Evolutionary conservation across 2,888 invertebrate genomes (phyloP).

Genomic region (Erebia ligea): DNA sequence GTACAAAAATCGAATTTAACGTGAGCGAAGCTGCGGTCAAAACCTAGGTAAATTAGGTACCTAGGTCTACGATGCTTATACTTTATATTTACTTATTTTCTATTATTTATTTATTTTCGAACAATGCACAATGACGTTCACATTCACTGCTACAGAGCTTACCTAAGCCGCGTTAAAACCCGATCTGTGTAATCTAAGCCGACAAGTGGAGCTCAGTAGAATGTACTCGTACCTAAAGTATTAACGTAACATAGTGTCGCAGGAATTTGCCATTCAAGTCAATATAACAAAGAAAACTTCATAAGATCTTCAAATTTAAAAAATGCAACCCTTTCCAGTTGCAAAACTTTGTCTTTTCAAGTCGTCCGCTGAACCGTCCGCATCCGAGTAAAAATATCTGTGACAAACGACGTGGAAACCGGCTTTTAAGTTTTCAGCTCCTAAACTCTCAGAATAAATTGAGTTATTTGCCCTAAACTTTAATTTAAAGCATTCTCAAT

Average conservation of each 20-base stretch:
- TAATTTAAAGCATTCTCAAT: neutral
- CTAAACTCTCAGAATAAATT: neutral
- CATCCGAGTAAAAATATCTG: neutral
- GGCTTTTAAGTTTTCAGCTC: neutral
- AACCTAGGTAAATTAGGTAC: no score
- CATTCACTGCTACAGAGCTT: neutral
- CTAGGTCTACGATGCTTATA: neutral
- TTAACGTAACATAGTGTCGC: constrained; percentile 9
- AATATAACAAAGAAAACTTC: no score
- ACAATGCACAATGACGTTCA: neutral
- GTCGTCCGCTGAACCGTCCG: neutral
- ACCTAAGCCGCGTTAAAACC: constrained; percentile 6
- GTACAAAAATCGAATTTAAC: no score
- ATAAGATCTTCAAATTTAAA: no score
- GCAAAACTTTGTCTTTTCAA: neutral
- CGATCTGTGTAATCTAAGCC: constrained; percentile 19
- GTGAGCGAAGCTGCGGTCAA: no score
- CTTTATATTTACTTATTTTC: no score
- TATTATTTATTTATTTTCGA: no score
- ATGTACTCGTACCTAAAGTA: constrained; percentile 6
- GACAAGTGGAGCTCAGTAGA: constrained; percentile 22
- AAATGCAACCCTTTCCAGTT: neutral
- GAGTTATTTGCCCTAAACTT: neutral
- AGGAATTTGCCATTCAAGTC: constrained; percentile 19
- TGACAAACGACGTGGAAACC: neutral